phyloP scores from a whole-genome alignment of 1,140 invertebrate species.

The Magallana angulata region DNA sequence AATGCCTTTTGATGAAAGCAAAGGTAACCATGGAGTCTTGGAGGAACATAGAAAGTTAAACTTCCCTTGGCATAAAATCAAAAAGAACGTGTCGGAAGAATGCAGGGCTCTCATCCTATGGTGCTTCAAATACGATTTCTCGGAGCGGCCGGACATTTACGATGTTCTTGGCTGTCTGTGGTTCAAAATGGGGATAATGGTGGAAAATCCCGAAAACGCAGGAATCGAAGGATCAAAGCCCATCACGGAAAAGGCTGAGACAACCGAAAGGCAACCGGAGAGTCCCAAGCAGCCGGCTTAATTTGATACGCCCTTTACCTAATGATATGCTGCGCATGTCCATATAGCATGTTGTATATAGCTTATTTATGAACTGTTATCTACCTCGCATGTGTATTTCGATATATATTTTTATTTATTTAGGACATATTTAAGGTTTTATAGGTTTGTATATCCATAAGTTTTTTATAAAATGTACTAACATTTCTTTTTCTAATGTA shows the following conservation, averaged over 20 bases:
- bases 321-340: not conserved
- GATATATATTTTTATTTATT: not conserved
- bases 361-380: not conserved
- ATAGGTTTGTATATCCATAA: conserved; percentile 11
- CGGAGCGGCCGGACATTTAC: conserved; percentile 67
- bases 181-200: conserved; percentile 63
- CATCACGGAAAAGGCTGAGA: conserved; percentile 36
- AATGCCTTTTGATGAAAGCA: conserved; percentile 79
- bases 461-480: conserved; percentile 11
- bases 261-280: not conserved
- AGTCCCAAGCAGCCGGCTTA: not conserved
- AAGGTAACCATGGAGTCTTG: conserved; percentile 75
- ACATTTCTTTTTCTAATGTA: conserved; percentile 1
- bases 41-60: conserved; percentile 76
- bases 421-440: not conserved
- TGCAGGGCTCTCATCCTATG: conserved; percentile 68
- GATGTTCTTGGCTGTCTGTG: conserved; percentile 63
- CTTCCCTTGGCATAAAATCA: conserved; percentile 76
- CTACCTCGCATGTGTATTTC: not conserved
- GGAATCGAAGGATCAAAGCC: conserved; percentile 55
- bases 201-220: conserved; percentile 48
- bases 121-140: conserved; percentile 69
- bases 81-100: conserved; percentile 67
- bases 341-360: not conserved
- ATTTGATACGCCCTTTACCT: not conserved